Base-by-base conservation (phyloP, 1,140 invertebrate species). In the Formica selysi region DNA sequence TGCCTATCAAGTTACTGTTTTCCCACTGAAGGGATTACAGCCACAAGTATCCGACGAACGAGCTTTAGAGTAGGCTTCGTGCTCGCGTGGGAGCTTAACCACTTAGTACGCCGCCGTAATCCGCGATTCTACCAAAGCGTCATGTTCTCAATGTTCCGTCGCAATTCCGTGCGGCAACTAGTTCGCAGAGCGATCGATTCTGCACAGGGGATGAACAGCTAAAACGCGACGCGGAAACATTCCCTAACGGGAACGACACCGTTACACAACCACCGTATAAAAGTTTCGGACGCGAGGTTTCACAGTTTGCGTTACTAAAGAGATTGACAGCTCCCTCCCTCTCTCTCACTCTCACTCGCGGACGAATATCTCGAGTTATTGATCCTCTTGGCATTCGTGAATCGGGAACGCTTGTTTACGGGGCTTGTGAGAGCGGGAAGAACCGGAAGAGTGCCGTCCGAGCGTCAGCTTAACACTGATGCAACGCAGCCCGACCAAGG, bases 381-480 rank as follows among this genome's bases (percentile, higher is more conserved):
- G 88, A 89, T 89, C 62, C 3, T 76, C 26, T 16, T 51, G 38
- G 10, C 26, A 59, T 38, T 76, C 44, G 44, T 19, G 11, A 65
- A 83, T 44, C 68, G 76, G 19, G 68, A 71, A 83, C 51, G 61
- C 61, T 65, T 89, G 88, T 89, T 89, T 89, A 91, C 73, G 67
- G 90, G 71, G 48, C 76, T 38, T 38, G 13, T 51, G n/a, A 70
- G 19, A 38, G 38, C n/a, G 86, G 70, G 64, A 90, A 91, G 89
- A 84, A 89, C 81, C 86, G 78, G 89, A 90, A 91, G 88, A 90
- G 91, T 86, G 79, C 90, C 85, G 84, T 26, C 68, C 89, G 92
- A 90, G 87, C 86, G 92, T 79, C 89, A 85, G 89, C 81, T 89
- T 89, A 85, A 87, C 91, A 93, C 92, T 93, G 93, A 93, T 91